Percentiles rank a stretch among this genome's conserved stretches.
These are phyloP conservation scores for Pterocles burchelli DNA, from an alignment of 2,113 vertebrate genomes.

Conservation along the genomic window DNA sequence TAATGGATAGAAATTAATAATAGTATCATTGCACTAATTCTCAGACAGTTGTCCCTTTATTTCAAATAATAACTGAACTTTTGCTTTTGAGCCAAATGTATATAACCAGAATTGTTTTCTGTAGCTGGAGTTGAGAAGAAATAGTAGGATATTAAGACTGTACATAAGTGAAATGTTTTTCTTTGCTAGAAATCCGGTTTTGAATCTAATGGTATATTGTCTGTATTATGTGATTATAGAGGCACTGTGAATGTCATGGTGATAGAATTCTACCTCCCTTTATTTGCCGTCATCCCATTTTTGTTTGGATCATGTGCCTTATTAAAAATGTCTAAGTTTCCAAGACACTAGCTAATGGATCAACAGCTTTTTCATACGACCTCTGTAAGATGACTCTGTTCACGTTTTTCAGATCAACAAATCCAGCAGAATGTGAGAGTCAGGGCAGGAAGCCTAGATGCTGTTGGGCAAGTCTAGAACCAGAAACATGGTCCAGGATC, in stretches of 20 bases:
- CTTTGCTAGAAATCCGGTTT: background rate
- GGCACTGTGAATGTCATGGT: background rate
- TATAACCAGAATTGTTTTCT: background rate
- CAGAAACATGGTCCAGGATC: background rate
- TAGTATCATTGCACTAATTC: background rate
- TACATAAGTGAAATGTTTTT: background rate
- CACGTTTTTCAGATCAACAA: background rate
- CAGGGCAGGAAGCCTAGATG: background rate
- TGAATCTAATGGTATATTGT: background rate
- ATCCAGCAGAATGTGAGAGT: background rate
- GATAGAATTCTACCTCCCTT: constrained; percentile 1
- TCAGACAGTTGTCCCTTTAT: background rate
- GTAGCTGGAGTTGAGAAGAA: background rate
- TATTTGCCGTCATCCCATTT: background rate
- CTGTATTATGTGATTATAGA: background rate
- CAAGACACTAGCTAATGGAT: background rate
- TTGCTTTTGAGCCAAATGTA: background rate
- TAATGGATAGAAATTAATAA: background rate
- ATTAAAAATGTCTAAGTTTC: background rate
- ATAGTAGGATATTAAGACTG: background rate
- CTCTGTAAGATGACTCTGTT: background rate
- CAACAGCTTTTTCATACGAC: background rate
- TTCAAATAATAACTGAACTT: background rate
- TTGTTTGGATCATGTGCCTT: constrained; percentile 21
- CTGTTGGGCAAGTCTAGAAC: background rate